Conservation (phyloP, 2,113 vertebrate genomes). For the Anarrhichthys ocellatus region DNA sequence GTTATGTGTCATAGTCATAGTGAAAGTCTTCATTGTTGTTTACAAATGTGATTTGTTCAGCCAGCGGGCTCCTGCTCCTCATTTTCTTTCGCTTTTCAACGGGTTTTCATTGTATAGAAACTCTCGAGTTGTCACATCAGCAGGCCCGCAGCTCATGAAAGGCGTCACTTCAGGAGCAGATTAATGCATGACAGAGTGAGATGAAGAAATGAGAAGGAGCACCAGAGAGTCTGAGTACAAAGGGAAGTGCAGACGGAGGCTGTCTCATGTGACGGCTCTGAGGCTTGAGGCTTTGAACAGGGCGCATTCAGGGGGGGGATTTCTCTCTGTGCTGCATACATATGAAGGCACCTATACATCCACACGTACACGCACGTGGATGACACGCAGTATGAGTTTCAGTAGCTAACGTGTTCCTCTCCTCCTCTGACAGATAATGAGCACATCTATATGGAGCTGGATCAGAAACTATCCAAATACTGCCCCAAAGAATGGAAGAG, state of each 20-base stretch:
- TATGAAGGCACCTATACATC: slow-evolving; percentile 16
- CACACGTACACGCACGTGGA: slow-evolving; percentile 2
- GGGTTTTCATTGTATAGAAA: slow-evolving; percentile 34
- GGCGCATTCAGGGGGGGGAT: slow-evolving; percentile 35
- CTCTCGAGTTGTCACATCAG: slow-evolving; percentile 50
- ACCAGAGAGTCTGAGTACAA: slow-evolving; percentile 38
- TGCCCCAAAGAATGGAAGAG: slow-evolving; percentile 99
- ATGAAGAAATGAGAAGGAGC: slow-evolving; percentile 36
- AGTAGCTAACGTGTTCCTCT: slow-evolving; percentile 38
- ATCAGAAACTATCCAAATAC: slow-evolving; percentile 98
- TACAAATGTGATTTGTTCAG: slow-evolving; percentile 1
- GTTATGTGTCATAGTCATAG: not conserved
- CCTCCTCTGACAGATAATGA: slow-evolving; percentile 90
- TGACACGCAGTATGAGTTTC: not conserved
- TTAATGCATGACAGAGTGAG: slow-evolving; percentile 41
- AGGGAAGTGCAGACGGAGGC: slow-evolving; percentile 33
- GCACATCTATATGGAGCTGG: slow-evolving; percentile 97
- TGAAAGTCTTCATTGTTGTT: not conserved
- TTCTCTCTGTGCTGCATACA: slow-evolving; percentile 9
- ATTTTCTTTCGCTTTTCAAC: slow-evolving; percentile 14
- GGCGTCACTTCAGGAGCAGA: slow-evolving; percentile 46
- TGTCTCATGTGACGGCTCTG: slow-evolving; percentile 44
- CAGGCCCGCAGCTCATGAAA: slow-evolving; percentile 41
- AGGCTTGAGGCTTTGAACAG: slow-evolving; percentile 43
- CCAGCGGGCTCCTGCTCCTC: slow-evolving; percentile 16